Evolutionary conservation across 2,113 vertebrate genomes (phyloP).

Genomic region (Dipodomys merriami): DNA sequence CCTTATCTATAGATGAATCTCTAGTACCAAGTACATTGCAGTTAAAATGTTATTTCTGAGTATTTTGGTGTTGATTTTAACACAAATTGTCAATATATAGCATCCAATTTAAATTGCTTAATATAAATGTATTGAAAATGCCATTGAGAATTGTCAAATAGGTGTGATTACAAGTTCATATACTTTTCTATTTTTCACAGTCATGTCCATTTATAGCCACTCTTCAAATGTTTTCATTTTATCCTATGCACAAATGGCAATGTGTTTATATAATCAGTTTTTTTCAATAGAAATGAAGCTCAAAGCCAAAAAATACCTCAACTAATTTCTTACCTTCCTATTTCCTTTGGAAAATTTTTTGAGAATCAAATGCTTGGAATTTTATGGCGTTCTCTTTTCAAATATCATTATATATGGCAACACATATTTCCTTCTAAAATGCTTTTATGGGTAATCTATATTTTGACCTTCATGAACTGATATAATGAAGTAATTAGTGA

Average conservation of each 20-base stretch:
- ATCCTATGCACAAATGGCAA: not conserved
- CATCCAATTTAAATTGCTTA: not conserved
- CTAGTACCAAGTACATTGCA: conserved; percentile 8
- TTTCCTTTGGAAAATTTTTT: not conserved
- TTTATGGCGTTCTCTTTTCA: not conserved
- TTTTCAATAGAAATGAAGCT: not conserved
- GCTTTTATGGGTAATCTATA: not conserved
- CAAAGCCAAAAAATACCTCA: not conserved
- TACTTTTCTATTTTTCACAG: not conserved
- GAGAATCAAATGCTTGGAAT: not conserved
- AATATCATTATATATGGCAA: not conserved
- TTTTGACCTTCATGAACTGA: not conserved
- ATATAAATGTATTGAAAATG: conserved; percentile 47
- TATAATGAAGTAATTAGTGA: not conserved
- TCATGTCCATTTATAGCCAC: not conserved
- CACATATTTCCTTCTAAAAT: not conserved
- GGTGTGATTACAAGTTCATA: not conserved
- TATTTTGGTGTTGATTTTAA: conserved; percentile 14
- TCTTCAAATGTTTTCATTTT: not conserved
- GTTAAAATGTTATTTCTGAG: conserved; percentile 30
- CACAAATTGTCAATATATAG: not conserved
- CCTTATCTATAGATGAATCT: conserved; percentile 13
- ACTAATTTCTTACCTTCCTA: not conserved
- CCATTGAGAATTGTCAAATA: conserved; percentile 6
- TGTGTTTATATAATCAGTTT: conserved; percentile 1